Evolutionary conservation across 2,888 invertebrate species (phyloP).

Genomic region (Drosophila imparisetae): DNA sequence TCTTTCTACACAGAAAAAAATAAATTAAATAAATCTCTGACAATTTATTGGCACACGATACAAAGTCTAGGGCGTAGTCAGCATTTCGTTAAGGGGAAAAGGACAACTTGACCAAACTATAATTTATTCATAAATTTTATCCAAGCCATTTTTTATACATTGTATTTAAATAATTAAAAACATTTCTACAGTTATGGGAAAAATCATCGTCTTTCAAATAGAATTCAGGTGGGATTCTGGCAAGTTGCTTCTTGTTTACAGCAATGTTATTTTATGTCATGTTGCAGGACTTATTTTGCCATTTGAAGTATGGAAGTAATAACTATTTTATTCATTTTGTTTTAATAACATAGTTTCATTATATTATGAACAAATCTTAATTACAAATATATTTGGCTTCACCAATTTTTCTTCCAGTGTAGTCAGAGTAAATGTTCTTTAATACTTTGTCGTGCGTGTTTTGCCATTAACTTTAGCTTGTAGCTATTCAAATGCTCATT

Average conservation of each 20-base stretch:
- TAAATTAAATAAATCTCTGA: not conserved
- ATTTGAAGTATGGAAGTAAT: too few relatives aligned
- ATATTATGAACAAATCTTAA: not conserved
- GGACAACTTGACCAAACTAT: not conserved
- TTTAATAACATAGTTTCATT: not conserved
- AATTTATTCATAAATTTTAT: not conserved
- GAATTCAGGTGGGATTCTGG: too few relatives aligned
- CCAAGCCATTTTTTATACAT: not conserved
- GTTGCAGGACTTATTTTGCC: too few relatives aligned
- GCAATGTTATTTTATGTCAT: not conserved
- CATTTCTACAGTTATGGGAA: not conserved
- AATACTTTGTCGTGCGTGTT: conserved; percentile 31
- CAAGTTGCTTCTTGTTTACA: not conserved
- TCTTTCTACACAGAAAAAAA: conserved; percentile 9
- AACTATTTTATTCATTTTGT: too few relatives aligned
- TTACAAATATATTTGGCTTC: not conserved
- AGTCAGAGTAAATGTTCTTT: not conserved
- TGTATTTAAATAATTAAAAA: not conserved
- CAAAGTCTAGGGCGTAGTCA: not conserved
- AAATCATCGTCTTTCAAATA: not conserved
- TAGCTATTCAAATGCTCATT: conserved; percentile 36
- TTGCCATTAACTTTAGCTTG: conserved; percentile 31
- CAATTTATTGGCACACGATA: not conserved
- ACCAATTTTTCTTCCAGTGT: not conserved
- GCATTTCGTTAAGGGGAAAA: not conserved